phyloP scores from a whole-genome alignment of 2,888 invertebrate genomes.

The Melanargia galathea region DNA sequence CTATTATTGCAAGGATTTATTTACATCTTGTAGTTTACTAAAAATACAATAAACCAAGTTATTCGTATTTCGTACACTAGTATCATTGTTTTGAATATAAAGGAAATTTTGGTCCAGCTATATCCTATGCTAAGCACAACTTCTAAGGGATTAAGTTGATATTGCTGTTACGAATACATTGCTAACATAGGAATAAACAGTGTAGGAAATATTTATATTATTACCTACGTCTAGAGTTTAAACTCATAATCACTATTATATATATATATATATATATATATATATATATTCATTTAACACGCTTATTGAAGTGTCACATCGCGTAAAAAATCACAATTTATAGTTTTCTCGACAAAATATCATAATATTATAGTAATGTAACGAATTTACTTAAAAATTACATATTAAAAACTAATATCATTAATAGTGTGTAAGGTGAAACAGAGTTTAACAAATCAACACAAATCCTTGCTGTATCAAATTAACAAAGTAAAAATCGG shows the following conservation, averaged over 20 bases:
- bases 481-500: constrained; percentile 3
- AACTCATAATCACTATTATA: constrained; percentile 17
- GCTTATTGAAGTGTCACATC: no score
- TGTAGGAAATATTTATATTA: constrained; percentile 32
- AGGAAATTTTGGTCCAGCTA: constrained; percentile 82
- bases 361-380: constrained; percentile 16
- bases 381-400: constrained; percentile 31
- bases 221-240: constrained; percentile 31
- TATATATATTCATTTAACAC: constrained; percentile 18
- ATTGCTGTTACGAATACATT: constrained; percentile 63
- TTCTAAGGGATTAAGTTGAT: constrained; percentile 67
- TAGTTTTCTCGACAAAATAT: constrained; percentile 18
- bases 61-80: constrained; percentile 59
- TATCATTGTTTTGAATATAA: constrained; percentile 69
- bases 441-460: constrained; percentile 37
- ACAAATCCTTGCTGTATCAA: constrained; percentile 22
- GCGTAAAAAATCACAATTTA: constrained; percentile 12
- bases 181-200: constrained; percentile 60
- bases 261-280: constrained; percentile 18
- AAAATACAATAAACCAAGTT: constrained; percentile 67
- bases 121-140: constrained; percentile 77
- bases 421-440: constrained; percentile 44
- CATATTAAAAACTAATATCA: constrained; percentile 30
- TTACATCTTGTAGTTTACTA: constrained; percentile 68
- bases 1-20: constrained; percentile 79